phyloP scores from a whole-genome alignment of 2,888 invertebrate species.

The Laspeyria flexula region DNA sequence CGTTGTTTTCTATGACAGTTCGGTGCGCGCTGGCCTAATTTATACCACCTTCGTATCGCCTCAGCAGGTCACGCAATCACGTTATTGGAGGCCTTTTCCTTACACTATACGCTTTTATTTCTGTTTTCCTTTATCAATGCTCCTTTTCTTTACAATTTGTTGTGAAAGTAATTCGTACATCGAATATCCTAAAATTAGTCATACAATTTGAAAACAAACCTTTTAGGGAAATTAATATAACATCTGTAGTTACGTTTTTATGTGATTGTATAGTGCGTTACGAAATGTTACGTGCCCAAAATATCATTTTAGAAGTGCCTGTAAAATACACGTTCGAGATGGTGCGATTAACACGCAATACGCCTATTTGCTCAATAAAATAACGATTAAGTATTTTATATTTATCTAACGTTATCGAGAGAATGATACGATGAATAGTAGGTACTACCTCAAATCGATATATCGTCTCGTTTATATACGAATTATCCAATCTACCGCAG shows the following conservation, averaged over 20 bases:
- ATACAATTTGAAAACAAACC: slow-evolving; percentile 33
- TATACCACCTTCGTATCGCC: slow-evolving; percentile 54
- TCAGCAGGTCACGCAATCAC: slow-evolving; percentile 58
- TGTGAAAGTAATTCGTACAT: slow-evolving; percentile 32
- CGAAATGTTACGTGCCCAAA: slow-evolving; percentile 64
- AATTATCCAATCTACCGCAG: slow-evolving; percentile 13
- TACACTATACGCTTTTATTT: slow-evolving; percentile 41
- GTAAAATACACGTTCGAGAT: slow-evolving; percentile 56
- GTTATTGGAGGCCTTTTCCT: slow-evolving; percentile 59
- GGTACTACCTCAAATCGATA: background rate
- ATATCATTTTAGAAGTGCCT: slow-evolving; percentile 49
- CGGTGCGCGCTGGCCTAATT: slow-evolving; percentile 51
- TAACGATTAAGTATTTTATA: slow-evolving; percentile 44
- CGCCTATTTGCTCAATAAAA: slow-evolving; percentile 67
- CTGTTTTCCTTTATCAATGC: slow-evolving; percentile 26
- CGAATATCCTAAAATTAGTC: too few relatives aligned
- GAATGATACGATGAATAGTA: background rate
- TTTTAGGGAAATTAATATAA: slow-evolving; percentile 50
- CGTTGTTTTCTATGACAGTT: slow-evolving; percentile 51
- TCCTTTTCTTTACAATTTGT: slow-evolving; percentile 20
- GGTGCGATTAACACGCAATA: slow-evolving; percentile 67
- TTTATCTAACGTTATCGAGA: slow-evolving; percentile 33
- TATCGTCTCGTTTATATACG: background rate
- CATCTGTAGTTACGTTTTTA: slow-evolving; percentile 26
- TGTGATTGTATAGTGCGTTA: slow-evolving; percentile 54